phyloP scores from a whole-genome alignment of 2,113 vertebrate species.

The Peromyscus californicus region DNA sequence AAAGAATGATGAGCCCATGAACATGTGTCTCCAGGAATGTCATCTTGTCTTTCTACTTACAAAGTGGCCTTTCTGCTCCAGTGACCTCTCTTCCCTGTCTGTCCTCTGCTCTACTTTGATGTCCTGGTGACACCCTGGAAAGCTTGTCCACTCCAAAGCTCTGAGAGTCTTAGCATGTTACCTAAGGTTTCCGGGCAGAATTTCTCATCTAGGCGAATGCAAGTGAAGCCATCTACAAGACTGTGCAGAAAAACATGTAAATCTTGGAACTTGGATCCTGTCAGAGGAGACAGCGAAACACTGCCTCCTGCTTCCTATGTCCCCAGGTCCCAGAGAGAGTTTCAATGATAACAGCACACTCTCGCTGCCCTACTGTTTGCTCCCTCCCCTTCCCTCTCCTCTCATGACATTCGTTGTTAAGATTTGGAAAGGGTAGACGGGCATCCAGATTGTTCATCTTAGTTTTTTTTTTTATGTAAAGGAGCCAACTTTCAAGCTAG shows the following conservation, averaged over 20 bases:
- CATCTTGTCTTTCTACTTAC: conserved; percentile 54
- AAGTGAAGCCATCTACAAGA: conserved; percentile 31
- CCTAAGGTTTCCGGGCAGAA: not conserved
- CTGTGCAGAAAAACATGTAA: not conserved
- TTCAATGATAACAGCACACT: not conserved
- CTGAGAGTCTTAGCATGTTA: conserved; percentile 25
- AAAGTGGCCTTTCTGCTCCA: conserved; percentile 50
- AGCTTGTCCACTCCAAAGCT: not conserved
- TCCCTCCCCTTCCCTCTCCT: not conserved
- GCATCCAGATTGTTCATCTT: not conserved
- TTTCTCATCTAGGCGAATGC: conserved; percentile 43
- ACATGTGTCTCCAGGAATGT: conserved; percentile 35
- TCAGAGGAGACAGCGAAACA: not conserved
- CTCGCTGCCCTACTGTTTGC: not conserved
- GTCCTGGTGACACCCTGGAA: conserved; percentile 51
- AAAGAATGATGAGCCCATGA: conserved; percentile 56
- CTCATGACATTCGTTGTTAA: not conserved
- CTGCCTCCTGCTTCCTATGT: not conserved
- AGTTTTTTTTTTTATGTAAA: not conserved
- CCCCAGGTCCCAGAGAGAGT: not conserved
- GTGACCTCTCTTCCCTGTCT: conserved; percentile 48
- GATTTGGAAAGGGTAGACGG: not conserved
- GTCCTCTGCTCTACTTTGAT: conserved; percentile 58
- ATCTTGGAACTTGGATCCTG: conserved; percentile 30
- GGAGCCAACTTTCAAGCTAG: not conserved